Percentiles rank a stretch among this genome's conserved stretches.
These are phyloP conservation scores for Ctenosaura bakeri DNA, from an alignment of 2,797 vertebrate species.

Conservation along the genomic window DNA sequence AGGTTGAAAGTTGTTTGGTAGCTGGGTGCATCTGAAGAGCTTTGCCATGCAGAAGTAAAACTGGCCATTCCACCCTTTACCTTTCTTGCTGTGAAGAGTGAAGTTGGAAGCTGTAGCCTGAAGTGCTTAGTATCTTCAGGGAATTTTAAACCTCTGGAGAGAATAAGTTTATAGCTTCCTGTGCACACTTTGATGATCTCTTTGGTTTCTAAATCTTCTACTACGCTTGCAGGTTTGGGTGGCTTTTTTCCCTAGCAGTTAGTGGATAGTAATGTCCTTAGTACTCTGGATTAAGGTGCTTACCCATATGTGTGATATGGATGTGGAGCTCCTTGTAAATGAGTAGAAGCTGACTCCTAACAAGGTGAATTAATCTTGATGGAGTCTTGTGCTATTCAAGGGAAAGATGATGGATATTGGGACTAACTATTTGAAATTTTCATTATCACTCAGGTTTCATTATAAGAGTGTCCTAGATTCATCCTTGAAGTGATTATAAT, in stretches of 20 bases:
- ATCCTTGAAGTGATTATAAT: background rate
- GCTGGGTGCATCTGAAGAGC: background rate
- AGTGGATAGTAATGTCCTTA: background rate
- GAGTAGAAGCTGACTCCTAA: background rate
- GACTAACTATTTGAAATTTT: background rate
- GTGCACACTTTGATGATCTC: background rate
- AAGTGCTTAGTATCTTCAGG: background rate
- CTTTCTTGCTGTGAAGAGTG: background rate
- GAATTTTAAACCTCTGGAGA: no score
- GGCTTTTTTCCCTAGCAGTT: background rate
- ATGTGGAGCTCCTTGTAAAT: background rate
- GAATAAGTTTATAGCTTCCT: background rate
- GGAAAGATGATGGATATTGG: background rate
- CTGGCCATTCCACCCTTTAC: background rate
- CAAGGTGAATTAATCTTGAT: background rate
- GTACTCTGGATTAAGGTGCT: background rate
- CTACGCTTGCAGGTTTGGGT: background rate
- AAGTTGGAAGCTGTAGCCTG: background rate
- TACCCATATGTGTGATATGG: background rate
- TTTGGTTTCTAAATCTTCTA: background rate
- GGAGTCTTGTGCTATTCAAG: background rate
- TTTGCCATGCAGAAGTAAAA: background rate
- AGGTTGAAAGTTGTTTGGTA: background rate
- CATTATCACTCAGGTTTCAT: background rate
- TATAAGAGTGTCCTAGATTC: background rate